A percentile compares a stretch with the other conserved stretches of the same genome.
Conservation (phyloP, 2,797 vertebrate genomes). For the Lagorchestes hirsutus region DNA sequence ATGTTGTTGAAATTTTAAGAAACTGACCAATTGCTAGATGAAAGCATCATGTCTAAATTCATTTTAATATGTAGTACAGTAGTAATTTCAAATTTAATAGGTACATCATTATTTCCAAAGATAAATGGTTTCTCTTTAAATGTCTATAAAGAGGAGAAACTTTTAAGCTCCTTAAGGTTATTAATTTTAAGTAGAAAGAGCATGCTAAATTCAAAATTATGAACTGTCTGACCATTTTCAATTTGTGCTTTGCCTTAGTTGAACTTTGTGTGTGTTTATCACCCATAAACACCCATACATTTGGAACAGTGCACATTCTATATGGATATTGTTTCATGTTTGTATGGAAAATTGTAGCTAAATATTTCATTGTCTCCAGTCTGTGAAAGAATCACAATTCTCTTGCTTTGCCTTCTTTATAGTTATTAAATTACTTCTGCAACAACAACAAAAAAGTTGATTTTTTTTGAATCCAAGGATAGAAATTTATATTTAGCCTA, state of each 20-base stretch:
- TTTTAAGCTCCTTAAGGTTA: conserved; percentile 83
- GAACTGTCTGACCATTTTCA: conserved; percentile 81
- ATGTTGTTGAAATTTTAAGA: conserved; percentile 80
- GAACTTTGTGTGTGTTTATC: conserved; percentile 85
- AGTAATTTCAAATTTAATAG: conserved; percentile 86
- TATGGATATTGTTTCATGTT: conserved; percentile 89
- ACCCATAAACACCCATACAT: conserved; percentile 84
- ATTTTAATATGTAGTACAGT: conserved; percentile 85
- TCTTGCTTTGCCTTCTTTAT: conserved; percentile 91
- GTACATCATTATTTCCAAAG: conserved; percentile 82
- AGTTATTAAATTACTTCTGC: conserved; percentile 92
- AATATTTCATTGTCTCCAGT: conserved; percentile 89
- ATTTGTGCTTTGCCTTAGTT: conserved; percentile 88
- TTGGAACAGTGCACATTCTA: conserved; percentile 88
- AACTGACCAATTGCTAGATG: conserved; percentile 79
- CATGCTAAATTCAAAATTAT: conserved; percentile 80
- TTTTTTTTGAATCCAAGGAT: background rate
- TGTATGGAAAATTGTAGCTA: conserved; percentile 88
- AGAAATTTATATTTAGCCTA: background rate
- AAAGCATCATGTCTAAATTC: conserved; percentile 86
- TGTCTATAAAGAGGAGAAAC: conserved; percentile 81
- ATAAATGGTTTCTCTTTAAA: conserved; percentile 82
- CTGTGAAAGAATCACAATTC: conserved; percentile 91
- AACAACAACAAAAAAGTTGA: conserved; percentile 32
- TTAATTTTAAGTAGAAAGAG: conserved; percentile 77